A percentile compares a stretch with the other conserved stretches of the same genome.
These are phyloP conservation scores for Agonopterix alstromeriana DNA, from an alignment of 2,888 invertebrate genomes.

Conservation along the genomic window DNA sequence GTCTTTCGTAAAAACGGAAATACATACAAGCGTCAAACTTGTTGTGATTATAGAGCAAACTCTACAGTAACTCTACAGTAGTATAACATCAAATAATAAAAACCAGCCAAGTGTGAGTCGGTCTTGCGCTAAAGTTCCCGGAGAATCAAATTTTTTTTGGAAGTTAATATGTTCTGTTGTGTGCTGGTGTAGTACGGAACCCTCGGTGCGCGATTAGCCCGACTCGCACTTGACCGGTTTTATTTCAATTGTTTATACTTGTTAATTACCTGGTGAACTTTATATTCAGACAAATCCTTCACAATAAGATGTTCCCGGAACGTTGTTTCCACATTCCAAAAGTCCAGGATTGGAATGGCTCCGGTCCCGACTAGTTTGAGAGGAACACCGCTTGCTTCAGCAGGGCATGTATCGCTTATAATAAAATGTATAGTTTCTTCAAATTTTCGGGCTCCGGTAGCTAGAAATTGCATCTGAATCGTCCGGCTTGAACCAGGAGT, in stretches of 20 bases:
- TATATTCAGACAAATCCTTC: constrained; percentile 66
- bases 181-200: no score
- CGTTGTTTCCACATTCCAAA: constrained; percentile 73
- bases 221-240: no score
- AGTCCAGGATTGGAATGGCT: constrained; percentile 75
- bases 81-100: no score
- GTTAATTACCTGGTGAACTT: constrained; percentile 55
- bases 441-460: constrained; percentile 45
- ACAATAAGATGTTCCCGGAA: constrained; percentile 78
- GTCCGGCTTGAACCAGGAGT: constrained; percentile 60
- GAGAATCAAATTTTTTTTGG: no score
- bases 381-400: constrained; percentile 65
- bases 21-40: no score
- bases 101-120: no score
- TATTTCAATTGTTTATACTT: background rate
- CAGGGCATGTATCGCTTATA: constrained; percentile 65
- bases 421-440: constrained; percentile 62
- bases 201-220: no score
- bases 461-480: constrained; percentile 56
- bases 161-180: no score
- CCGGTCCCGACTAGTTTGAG: constrained; percentile 70
- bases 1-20: no score
- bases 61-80: no score
- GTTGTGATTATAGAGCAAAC: no score
- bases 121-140: no score